Base-by-base conservation (phyloP, 2,113 vertebrate species). In the Chelonoidis abingdonii region DNA sequence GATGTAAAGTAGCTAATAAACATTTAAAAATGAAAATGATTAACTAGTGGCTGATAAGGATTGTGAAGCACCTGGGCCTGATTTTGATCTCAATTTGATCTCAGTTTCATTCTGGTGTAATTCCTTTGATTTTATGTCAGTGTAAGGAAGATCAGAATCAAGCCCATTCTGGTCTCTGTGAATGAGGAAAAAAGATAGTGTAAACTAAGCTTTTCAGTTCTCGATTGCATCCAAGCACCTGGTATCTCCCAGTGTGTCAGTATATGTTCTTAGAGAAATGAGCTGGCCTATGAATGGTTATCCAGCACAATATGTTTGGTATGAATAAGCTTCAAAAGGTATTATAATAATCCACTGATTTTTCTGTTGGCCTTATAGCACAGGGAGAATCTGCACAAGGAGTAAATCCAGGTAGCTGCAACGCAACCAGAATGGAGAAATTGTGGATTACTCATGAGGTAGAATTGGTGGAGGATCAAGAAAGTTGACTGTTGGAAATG, bases 91-190 rank as follows among this genome's bases (percentile, higher is more conserved):
- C 13, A n/a, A 31, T 29, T 52, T 49, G 47, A 49, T 49, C 47
- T 49, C 47, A 27, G 49, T 25, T 84, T 56, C 41, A 76, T 47
- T 7, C 5, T 41, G 38, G 4, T 35, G 12, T 35, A 65, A 57
- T 14, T 65, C 53, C 9, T 12, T 22, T 3, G 0, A 0, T 35
- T 35, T 83, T 65, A 69, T 13, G 29, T n/a, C 83, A 5, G 27
- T 84, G 6, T 14, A 9, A 41, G 84, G 90, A 17, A 92, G 89
- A 85, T n/a, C 35, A 31, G 62, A 8, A n/a, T 84, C 41, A 17
- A 52, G 80, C 38, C 19, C 79, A 79, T 72, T 25, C 35, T 21
- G 59, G 9, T 56, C 80, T 72, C 31, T 85, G 6, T 75, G 47
- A 27, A 41, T 27, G 22, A 29, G 54, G 17, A 38, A 9, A 21